Evolutionary conservation across 2,888 invertebrate species (phyloP), one percentile per base, ranked within the genome.

Genomic region (Selenia dentaria): DNA sequence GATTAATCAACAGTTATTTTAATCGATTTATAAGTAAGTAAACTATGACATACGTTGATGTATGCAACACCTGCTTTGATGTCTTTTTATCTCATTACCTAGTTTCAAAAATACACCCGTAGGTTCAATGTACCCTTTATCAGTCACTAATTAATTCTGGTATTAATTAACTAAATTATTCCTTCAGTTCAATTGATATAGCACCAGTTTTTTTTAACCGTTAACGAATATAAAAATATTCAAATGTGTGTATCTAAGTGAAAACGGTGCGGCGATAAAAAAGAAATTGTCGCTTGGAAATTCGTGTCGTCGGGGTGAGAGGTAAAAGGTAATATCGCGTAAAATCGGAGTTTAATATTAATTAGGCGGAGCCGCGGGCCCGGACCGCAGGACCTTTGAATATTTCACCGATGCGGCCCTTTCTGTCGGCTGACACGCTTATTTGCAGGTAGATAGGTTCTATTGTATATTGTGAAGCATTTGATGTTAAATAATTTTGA

Each of bases 331-430:
- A 50, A 54, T 48, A 52, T 51, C 27, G 51, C 53, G 59, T 66
- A 62, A 59, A 62, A 68, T 67, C 59, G 49, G 51, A 60, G 59
- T 71, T 75, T 64, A 76, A 74, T 74, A 78, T 77, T 78, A 76
- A 79, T 79, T 76, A 70, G 62, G 55, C 26, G 36, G 47, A 25
- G 53, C 55, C 45, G 51, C 52, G 50, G 57, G 62, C 45, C 58
- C 54, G 52, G 59, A 58, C 63, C 64, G 61, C 57, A 49, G 55
- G 42, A 57, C 71, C 62, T 64, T 64, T 76, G 73, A 79, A 80
- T 78, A 74, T 77, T 74, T 74, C 64, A 77, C 64, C 50, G 43
- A 40, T 41, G 41, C 51, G 42, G 40, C 48, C 51, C 54, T 44
- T 46, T 40, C 45, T 44, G 47, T 16, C 46, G 42, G 29, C 34